Base-by-base conservation (phyloP, 2,888 invertebrate genomes). In the Drosophila neotestacea region DNA sequence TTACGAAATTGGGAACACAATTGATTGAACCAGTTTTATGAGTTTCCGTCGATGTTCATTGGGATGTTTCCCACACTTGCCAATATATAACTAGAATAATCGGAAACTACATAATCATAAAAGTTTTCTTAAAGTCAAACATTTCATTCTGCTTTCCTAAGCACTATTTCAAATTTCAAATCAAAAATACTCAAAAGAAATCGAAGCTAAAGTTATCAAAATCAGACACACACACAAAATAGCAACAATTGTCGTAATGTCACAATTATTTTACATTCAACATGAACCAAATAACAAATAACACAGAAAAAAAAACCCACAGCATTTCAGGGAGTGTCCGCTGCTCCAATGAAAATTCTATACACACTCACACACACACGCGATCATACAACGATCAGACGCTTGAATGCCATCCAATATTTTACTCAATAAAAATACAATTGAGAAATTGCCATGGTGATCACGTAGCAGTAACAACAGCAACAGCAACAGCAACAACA, bases 391-490 rank as follows among this genome's bases (percentile, higher is more conserved):
- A 34, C 41, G 75, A 70, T 79, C 79, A 79, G 79, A 48, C 76
- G 76, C 79, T 75, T 79, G 77, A 80, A 78, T 62, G 66, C 70
- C 81, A 85, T 51, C 83, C 83, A 79, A 83, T 83, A 85, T 78
- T 87, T 73, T 78, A 61, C 76, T 85, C 88, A 85, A 85, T 87
- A 89, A 87, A 87, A 84, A 76, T 73, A 79, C 88, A 88, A 88
- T 85, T 85, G 85, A 70, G 77, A 82, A 82, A 82, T 90, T 90
- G 86, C 85, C 86, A 89, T 88, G 82, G 61, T 74, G 86, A 88
- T 90, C 88, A 89, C 88, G 88, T 89, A 78, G 78, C 72, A 66
- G 47, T 47, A 67, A 52, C 56, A 42, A 61, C 74, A 67, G 42
- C 80, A 61, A 46, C 72, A 72, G 50, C 72, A 50, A 7, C 30